Evolutionary conservation across 2,888 invertebrate species (phyloP), one percentile per base, ranked within the genome.

Genomic region (Anoncus sp.): DNA sequence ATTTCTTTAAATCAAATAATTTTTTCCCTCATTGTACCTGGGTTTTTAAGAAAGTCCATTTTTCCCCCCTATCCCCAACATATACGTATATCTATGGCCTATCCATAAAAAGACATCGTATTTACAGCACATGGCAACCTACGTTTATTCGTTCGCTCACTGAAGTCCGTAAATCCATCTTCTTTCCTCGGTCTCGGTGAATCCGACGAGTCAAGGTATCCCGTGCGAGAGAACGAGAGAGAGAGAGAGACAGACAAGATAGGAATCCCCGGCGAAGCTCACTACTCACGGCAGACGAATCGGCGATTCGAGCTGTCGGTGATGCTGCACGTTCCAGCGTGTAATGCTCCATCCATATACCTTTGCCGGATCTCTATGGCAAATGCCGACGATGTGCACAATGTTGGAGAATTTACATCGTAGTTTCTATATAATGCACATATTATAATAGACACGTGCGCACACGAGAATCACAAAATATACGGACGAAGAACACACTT

Each of bases 111-210:
- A 66, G 73, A 73, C 57, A 20, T 66, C 18, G 73, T 49, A 16
- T n/a, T 73, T 27, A 10, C 49, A 43, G 43, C 43, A 51, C 43
- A 38, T 47, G n/a, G 24, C n/a, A 24, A 10, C 9, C 31, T 16
- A 40, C 27, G 38, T 40, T 55, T 47, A 24, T 57, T 57, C 47
- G 31, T 24, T 51, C 20, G 66, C 51, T 43, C 49, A 27, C 10
- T 22, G n/a, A 40, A 66, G 59, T 66, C 35, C 66, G 51, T 66
- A 66, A 60, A 66, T 74, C 49, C 66, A 66, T 74, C 66, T 59
- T 51, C 22, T 74, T 74, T n/a, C 14, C 57, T 20, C 38, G 9
- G 27, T 40, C 43, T 18, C 51, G 59, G 38, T 43, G 59, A 66
- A 49, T n/a, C 18, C 59, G 60, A 40, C 51, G 59, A 66, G 59